These are phyloP conservation scores for Vespertilio murinus DNA, from an alignment of 2,797 vertebrate genomes.

Conservation along the genomic window DNA sequence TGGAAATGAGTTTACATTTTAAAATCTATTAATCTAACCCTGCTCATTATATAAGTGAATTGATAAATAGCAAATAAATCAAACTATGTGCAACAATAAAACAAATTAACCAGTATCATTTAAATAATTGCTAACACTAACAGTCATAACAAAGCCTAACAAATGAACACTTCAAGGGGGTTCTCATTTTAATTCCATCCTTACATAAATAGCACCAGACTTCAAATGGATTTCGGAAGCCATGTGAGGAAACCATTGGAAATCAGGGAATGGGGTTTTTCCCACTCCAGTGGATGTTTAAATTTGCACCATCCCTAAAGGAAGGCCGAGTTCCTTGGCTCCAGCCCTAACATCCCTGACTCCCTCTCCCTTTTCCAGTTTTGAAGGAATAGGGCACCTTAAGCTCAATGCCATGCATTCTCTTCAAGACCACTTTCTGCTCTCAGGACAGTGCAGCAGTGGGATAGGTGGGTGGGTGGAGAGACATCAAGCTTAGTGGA, in stretches of 20 bases:
- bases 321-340: neutral
- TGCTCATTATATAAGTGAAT: slow-evolving; percentile 76
- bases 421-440: neutral
- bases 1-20: slow-evolving; percentile 79
- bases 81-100: slow-evolving; percentile 80
- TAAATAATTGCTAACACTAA: slow-evolving; percentile 78
- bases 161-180: slow-evolving; percentile 67
- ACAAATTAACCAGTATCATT: slow-evolving; percentile 80
- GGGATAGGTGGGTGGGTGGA: neutral
- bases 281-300: neutral
- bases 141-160: slow-evolving; percentile 62
- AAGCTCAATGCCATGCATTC: fast-evolving
- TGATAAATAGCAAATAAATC: slow-evolving; percentile 79
- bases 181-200: slow-evolving; percentile 52
- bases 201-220: slow-evolving; percentile 11
- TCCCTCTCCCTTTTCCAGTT: neutral
- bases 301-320: neutral
- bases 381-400: neutral
- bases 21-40: slow-evolving; percentile 82
- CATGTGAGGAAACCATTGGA: neutral
- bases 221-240: slow-evolving; percentile 50
- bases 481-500: neutral
- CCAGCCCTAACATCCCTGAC: neutral
- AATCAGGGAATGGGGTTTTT: neutral
- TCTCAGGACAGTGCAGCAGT: fast-evolving